Conservation (phyloP, 2,888 invertebrate species). For the Oeneis ivallda region DNA sequence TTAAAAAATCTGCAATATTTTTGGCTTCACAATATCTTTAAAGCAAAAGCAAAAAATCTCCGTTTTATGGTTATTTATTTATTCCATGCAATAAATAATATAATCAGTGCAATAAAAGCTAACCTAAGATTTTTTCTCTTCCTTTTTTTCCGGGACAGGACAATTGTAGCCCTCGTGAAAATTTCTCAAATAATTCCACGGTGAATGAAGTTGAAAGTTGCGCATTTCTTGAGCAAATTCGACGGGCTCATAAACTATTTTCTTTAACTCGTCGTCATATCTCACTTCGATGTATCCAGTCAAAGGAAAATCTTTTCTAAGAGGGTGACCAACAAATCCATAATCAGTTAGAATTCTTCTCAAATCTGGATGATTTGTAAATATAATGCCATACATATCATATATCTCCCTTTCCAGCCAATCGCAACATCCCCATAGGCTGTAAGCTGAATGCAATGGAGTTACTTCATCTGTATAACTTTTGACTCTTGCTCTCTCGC, state of each 20-base stretch:
- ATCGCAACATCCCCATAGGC: conserved; percentile 55
- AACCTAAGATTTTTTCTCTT: neutral
- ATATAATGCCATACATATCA: conserved; percentile 71
- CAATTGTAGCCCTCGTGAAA: conserved; percentile 63
- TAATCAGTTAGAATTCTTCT: conserved; percentile 72
- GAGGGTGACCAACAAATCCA: conserved; percentile 70
- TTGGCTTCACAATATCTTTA: neutral
- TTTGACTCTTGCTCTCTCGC: conserved; percentile 57
- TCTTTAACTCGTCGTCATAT: conserved; percentile 73
- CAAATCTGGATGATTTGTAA: conserved; percentile 71
- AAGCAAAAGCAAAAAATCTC: neutral
- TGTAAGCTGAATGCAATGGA: conserved; percentile 60
- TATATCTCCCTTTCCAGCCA: conserved; percentile 69
- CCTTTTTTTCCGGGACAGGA: conserved; percentile 40
- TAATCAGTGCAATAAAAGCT: neutral
- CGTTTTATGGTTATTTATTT: neutral
- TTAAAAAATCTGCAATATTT: neutral
- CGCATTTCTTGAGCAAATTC: conserved; percentile 68
- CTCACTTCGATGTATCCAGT: conserved; percentile 70
- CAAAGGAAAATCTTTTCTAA: conserved; percentile 71
- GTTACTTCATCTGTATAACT: conserved; percentile 74
- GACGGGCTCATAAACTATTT: conserved; percentile 70
- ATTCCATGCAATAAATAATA: neutral
- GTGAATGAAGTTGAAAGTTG: conserved; percentile 57
- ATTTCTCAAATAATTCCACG: conserved; percentile 66